Conservation (phyloP, 2,113 vertebrate genomes). For the Otolemur garnettii region DNA sequence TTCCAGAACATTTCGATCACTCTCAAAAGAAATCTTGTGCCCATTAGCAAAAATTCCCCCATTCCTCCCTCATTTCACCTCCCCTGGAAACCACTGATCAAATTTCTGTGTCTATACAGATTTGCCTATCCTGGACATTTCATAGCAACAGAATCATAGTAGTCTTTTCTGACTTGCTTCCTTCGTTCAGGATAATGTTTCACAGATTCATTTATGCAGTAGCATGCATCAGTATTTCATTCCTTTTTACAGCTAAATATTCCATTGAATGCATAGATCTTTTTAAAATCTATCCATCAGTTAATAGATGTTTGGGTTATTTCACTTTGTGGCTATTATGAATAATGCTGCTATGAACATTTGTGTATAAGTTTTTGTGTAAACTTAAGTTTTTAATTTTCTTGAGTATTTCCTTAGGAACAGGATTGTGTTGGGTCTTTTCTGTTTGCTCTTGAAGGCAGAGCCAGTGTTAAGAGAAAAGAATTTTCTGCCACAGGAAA, state of each 20-base stretch:
- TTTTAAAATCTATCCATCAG: not conserved
- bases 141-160: not conserved
- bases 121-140: not conserved
- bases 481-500: constrained; percentile 36
- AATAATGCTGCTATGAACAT: not conserved
- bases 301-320: not conserved
- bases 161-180: not conserved
- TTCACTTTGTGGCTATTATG: not conserved
- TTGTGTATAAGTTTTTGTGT: not conserved
- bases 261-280: not conserved
- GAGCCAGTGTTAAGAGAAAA: not conserved
- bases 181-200: not conserved
- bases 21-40: not conserved
- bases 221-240: not conserved
- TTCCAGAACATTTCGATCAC: not conserved
- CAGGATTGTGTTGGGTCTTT: not conserved
- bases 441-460: constrained; percentile 8
- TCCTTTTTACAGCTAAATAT: not conserved
- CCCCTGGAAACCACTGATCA: not conserved
- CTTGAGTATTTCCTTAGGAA: not conserved
- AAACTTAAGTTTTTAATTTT: not conserved
- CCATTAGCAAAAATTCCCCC: not conserved
- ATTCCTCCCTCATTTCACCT: not conserved
- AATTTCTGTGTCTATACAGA: not conserved
- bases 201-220: not conserved